phyloP scores from a whole-genome alignment of 2,888 invertebrate genomes.

The Dysmachus trigonus region DNA sequence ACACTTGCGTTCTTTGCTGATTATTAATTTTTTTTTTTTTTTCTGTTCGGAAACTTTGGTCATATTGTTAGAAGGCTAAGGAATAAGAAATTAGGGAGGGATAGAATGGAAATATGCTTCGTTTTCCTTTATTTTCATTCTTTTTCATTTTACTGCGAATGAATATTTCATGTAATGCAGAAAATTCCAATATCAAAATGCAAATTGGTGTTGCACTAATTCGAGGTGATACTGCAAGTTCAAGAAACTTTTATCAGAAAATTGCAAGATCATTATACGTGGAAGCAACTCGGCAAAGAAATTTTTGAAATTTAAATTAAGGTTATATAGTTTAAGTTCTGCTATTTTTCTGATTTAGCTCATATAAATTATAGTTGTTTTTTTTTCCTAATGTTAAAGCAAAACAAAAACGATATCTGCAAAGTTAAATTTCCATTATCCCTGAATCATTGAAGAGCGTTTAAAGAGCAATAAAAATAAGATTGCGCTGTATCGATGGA shows the following conservation, averaged over 20 bases:
- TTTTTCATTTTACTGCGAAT: background rate
- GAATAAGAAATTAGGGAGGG: background rate
- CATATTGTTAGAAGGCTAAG: background rate
- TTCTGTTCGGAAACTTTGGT: background rate
- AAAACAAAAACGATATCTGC: too few species aligned
- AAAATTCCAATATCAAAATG: background rate
- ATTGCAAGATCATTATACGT: background rate
- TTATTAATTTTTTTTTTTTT: constrained; percentile 17
- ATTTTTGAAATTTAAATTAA: background rate
- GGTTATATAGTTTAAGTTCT: too few species aligned
- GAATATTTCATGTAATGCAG: background rate
- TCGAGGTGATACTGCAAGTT: background rate
- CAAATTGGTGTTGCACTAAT: background rate
- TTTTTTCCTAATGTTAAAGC: too few species aligned
- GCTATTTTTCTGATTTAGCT: too few species aligned
- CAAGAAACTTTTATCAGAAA: background rate
- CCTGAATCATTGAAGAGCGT: too few species aligned
- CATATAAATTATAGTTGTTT: too few species aligned
- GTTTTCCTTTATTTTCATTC: background rate
- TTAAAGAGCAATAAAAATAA: too few species aligned
- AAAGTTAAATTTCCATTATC: too few species aligned
- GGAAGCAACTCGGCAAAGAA: background rate
- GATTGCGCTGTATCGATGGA: too few species aligned
- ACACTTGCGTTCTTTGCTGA: background rate
- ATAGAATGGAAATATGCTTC: background rate